Conservation (phyloP, 2,797 vertebrate species). For the Esox masquinongy region DNA sequence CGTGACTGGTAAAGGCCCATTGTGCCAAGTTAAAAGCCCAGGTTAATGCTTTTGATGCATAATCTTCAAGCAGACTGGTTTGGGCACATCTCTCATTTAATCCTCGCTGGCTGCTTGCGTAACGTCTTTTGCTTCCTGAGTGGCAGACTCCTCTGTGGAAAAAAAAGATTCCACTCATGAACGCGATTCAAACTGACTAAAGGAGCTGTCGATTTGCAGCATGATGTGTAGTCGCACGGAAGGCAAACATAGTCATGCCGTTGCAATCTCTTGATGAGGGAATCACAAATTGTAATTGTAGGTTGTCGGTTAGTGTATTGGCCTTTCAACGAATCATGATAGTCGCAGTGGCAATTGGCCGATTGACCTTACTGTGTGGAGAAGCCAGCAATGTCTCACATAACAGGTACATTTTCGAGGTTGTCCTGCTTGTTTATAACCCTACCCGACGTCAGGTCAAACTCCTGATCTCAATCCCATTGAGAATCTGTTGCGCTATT, state of each 20-base stretch:
- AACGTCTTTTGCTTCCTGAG: conserved; percentile 61
- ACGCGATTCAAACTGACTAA: conserved; percentile 46
- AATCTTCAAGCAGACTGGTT: conserved; percentile 58
- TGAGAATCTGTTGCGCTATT: too few species aligned
- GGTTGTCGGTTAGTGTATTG: not conserved
- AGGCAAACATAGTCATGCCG: conserved; percentile 57
- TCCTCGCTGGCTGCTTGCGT: conserved; percentile 59
- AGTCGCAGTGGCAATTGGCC: not conserved
- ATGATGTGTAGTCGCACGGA: conserved; percentile 3
- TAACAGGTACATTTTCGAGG: not conserved
- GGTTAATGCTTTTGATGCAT: conserved; percentile 67
- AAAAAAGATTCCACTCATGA: conserved; percentile 28
- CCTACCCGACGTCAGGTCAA: too few species aligned
- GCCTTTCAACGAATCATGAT: not conserved
- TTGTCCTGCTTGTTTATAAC: not conserved
- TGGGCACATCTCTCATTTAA: conserved; percentile 60
- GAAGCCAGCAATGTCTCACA: not conserved
- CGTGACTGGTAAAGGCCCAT: conserved; percentile 53
- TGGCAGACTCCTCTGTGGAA: conserved; percentile 49
- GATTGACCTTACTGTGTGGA: not conserved
- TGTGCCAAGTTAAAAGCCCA: conserved; percentile 64
- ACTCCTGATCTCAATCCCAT: too few species aligned
- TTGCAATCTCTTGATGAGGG: not conserved
- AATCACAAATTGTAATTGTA: not conserved
- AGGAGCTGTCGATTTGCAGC: conserved; percentile 34